These are phyloP conservation scores for Entomyzon cyanotis DNA, from an alignment of 2,113 vertebrate species.

Conservation along the genomic window DNA sequence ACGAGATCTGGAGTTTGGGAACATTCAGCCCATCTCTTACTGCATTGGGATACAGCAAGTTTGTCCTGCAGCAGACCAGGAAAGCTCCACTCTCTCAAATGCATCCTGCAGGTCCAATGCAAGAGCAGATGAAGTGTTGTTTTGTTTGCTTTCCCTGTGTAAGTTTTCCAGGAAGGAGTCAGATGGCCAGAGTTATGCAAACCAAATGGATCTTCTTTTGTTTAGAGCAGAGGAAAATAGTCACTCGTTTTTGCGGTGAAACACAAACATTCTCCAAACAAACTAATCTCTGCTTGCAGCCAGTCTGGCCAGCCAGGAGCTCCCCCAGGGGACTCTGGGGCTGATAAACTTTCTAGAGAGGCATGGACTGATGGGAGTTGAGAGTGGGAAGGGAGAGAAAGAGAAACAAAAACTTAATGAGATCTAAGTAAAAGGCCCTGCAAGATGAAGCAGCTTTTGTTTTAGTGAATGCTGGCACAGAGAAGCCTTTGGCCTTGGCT, in stretches of 20 bases:
- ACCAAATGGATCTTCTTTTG: slow-evolving; percentile 68
- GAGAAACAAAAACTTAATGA: slow-evolving; percentile 11
- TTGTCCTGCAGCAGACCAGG: not conserved
- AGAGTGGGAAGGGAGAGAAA: not conserved
- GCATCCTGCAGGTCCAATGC: not conserved
- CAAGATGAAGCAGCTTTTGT: not conserved
- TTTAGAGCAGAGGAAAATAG: slow-evolving; percentile 49
- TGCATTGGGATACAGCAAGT: not conserved
- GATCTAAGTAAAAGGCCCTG: not conserved
- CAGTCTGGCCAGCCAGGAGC: slow-evolving; percentile 37
- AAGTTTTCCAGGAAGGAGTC: slow-evolving; percentile 69
- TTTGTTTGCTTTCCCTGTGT: slow-evolving; percentile 28
- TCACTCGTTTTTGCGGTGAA: slow-evolving; percentile 67
- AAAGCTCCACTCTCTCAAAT: not conserved
- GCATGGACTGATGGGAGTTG: not conserved
- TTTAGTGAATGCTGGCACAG: not conserved
- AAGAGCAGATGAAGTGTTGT: not conserved
- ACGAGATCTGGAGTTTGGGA: not conserved
- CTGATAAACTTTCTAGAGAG: not conserved
- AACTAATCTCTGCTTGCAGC: slow-evolving; percentile 28
- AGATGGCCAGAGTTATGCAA: slow-evolving; percentile 67
- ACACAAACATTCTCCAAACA: slow-evolving; percentile 59
- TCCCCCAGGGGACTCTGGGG: not conserved
- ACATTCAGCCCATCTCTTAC: not conserved
- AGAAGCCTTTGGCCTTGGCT: not conserved